These are phyloP conservation scores for Caenorhabditis latens DNA, from an alignment of 1,140 invertebrate genomes.

Conservation along the genomic window DNA sequence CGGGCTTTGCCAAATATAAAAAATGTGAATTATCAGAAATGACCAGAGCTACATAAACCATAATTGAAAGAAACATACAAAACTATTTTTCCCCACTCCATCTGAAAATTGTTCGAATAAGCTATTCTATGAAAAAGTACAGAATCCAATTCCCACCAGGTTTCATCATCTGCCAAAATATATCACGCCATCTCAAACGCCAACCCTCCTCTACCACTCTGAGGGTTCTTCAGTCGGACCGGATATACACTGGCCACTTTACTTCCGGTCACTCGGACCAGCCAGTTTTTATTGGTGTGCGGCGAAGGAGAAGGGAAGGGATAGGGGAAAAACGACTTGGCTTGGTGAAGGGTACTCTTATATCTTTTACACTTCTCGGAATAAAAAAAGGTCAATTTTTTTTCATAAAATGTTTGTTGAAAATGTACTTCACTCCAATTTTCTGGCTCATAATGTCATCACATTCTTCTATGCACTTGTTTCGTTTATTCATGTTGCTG, in stretches of 20 bases:
- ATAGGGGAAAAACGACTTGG: background rate
- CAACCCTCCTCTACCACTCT: background rate
- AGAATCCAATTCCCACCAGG: too few relatives aligned
- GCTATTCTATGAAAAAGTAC: too few relatives aligned
- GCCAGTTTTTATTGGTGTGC: conserved; percentile 17
- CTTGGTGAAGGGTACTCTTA: background rate
- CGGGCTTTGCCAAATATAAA: too few relatives aligned
- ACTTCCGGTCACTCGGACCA: conserved; percentile 44
- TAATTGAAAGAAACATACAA: too few relatives aligned
- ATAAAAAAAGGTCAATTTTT: background rate
- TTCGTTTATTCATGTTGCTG: conserved; percentile 30
- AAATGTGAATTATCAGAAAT: too few relatives aligned
- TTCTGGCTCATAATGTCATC: background rate
- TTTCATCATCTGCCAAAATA: background rate
- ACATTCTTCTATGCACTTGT: conserved; percentile 18
- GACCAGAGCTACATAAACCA: too few relatives aligned
- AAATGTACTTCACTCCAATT: background rate
- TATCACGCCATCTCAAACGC: background rate
- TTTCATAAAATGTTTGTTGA: too few relatives aligned
- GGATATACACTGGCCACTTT: conserved; percentile 37
- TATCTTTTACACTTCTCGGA: background rate
- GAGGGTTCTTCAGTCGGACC: background rate
- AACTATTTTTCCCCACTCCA: too few relatives aligned
- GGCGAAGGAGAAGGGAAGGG: conserved; percentile 20
- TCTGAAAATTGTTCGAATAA: too few relatives aligned